A percentile compares a stretch with the other conserved stretches of the same genome.
Evolutionary conservation across 2,113 vertebrate species (phyloP).

Genomic region (Sebastes schlegelii): DNA sequence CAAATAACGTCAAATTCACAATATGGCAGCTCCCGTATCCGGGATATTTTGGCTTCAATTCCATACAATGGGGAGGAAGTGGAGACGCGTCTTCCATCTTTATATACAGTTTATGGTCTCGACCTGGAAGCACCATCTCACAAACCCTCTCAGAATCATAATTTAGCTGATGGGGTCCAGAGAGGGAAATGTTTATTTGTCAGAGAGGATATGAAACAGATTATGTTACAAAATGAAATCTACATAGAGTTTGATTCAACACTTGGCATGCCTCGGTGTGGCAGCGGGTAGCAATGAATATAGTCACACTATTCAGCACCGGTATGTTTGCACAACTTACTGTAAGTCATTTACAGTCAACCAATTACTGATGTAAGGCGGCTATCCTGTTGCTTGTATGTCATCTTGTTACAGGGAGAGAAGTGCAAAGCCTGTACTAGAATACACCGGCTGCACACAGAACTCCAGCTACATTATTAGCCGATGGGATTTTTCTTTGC

Average conservation of each 20-base stretch:
- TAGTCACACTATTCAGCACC: background rate
- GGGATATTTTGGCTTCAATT: too few relatives aligned
- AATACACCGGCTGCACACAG: slow-evolving; percentile 10
- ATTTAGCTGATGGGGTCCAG: slow-evolving; percentile 18
- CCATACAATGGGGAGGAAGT: too few relatives aligned
- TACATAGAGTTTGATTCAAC: slow-evolving; percentile 17
- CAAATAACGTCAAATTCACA: too few relatives aligned
- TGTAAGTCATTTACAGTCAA: slow-evolving; percentile 38
- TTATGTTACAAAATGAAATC: slow-evolving; percentile 21
- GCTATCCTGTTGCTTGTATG: slow-evolving; percentile 40
- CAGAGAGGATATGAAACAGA: slow-evolving; percentile 28
- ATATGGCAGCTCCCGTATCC: too few relatives aligned
- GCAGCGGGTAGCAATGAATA: slow-evolving; percentile 12
- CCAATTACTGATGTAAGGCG: slow-evolving; percentile 53
- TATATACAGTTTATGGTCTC: background rate
- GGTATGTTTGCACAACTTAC: slow-evolving; percentile 7
- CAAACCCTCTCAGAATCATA: slow-evolving; percentile 13
- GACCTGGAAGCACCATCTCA: slow-evolving; percentile 2
- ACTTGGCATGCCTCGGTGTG: slow-evolving; percentile 3
- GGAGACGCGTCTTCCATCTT: too few relatives aligned
- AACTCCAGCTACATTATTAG: slow-evolving; percentile 59
- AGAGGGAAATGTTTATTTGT: slow-evolving; percentile 33
- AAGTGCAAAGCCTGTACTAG: slow-evolving; percentile 18
- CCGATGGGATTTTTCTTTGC: slow-evolving; percentile 54
- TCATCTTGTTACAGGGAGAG: slow-evolving; percentile 20